A percentile compares a stretch with the other conserved stretches of the same genome.
phyloP scores from a whole-genome alignment of 1,140 invertebrate genomes.

The Colletes gigas region DNA sequence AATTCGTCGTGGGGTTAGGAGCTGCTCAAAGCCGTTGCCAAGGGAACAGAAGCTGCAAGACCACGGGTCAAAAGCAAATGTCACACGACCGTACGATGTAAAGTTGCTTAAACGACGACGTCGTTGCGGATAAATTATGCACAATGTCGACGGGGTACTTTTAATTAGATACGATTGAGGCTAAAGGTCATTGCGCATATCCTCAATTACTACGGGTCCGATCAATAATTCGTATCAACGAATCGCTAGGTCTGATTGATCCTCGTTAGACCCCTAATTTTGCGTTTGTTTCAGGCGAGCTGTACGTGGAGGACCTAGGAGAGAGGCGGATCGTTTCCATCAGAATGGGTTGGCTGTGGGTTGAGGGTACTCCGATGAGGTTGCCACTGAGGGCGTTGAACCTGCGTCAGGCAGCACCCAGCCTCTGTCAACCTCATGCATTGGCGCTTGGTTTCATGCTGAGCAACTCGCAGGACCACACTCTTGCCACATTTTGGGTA shows the following conservation, averaged over 20 bases:
- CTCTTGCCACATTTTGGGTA: constrained; percentile 79
- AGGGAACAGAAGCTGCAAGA: neutral
- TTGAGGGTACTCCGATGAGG: constrained; percentile 76
- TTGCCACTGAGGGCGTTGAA: constrained; percentile 80
- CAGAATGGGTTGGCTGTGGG: constrained; percentile 80
- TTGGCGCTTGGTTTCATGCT: constrained; percentile 77
- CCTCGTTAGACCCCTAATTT: constrained; percentile 23
- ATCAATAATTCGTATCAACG: constrained; percentile 24
- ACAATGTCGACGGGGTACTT: neutral
- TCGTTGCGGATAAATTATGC: constrained; percentile 8
- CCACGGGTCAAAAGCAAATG: neutral
- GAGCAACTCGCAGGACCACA: constrained; percentile 74
- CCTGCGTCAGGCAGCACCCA: constrained; percentile 78
- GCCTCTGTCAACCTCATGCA: constrained; percentile 76
- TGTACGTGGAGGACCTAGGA: constrained; percentile 78
- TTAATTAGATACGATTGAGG: constrained; percentile 27
- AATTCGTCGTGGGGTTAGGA: neutral
- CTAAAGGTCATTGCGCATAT: constrained; percentile 14
- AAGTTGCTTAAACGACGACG: neutral
- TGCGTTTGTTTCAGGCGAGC: constrained; percentile 77
- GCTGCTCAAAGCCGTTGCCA: neutral
- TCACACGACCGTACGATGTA: neutral
- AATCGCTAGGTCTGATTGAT: constrained; percentile 10
- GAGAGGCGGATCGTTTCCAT: constrained; percentile 77
- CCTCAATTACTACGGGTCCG: constrained; percentile 22